Evolutionary conservation across 2,888 invertebrate species (phyloP).

Genomic region (Vannuccia rotundouncinata): DNA sequence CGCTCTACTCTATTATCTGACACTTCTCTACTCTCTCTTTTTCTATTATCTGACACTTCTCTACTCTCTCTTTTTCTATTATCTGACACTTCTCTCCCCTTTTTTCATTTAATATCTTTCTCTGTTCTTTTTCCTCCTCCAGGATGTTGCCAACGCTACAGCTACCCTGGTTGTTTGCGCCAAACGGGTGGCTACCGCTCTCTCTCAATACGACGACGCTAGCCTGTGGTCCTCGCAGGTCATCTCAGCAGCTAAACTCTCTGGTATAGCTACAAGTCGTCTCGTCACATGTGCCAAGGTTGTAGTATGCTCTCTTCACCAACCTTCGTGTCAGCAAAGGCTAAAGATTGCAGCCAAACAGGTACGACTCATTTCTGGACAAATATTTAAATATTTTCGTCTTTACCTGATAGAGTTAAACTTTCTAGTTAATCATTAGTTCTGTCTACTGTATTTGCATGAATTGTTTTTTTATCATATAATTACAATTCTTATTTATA

Average conservation of each 20-base stretch:
- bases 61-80: too few relatives aligned
- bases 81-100: too few relatives aligned
- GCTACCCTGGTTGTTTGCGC: slow-evolving; percentile 90
- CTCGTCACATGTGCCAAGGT: slow-evolving; percentile 89
- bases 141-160: slow-evolving; percentile 82
- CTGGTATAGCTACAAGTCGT: slow-evolving; percentile 92
- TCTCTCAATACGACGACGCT: slow-evolving; percentile 61
- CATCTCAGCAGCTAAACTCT: slow-evolving; percentile 90
- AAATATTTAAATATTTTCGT: neutral
- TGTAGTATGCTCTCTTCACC: slow-evolving; percentile 62
- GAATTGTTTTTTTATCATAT: too few relatives aligned
- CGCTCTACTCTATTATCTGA: too few relatives aligned
- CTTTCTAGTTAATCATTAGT: too few relatives aligned
- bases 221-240: slow-evolving; percentile 74
- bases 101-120: too few relatives aligned
- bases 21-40: too few relatives aligned
- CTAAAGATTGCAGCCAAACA: slow-evolving; percentile 82
- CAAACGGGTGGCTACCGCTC: slow-evolving; percentile 82
- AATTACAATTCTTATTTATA: too few relatives aligned
- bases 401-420: too few relatives aligned
- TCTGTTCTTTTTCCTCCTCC: too few relatives aligned
- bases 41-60: too few relatives aligned
- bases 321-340: slow-evolving; percentile 70
- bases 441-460: too few relatives aligned
- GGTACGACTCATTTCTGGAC: slow-evolving; percentile 59